Percentiles rank a stretch among this genome's conserved stretches.
Evolutionary conservation across 2,113 vertebrate species (phyloP).

Genomic region (Plecturocebus donacophilus): DNA sequence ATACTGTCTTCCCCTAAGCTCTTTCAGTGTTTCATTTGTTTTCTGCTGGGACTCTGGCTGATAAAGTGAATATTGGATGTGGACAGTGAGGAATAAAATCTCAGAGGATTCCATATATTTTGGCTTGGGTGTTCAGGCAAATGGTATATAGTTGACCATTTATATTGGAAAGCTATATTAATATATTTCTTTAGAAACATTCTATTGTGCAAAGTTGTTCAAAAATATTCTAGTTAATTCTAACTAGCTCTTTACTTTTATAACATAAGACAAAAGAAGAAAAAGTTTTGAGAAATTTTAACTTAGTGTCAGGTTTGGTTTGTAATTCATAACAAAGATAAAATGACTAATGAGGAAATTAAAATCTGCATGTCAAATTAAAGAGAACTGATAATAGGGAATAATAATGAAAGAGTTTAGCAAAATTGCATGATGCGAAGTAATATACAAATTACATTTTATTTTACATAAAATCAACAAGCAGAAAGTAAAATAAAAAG

Average conservation of each 20-base stretch:
- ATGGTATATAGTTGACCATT: neutral
- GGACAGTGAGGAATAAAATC: neutral
- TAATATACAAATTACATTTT: neutral
- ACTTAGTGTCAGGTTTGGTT: neutral
- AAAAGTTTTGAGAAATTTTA: neutral
- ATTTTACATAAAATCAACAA: neutral
- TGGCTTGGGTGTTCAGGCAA: neutral
- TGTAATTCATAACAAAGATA: neutral
- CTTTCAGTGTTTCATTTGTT: neutral
- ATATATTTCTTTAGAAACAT: neutral
- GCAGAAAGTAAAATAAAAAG: neutral
- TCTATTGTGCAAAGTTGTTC: neutral
- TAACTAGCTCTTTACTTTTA: neutral
- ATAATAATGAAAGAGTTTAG: neutral
- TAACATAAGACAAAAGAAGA: neutral
- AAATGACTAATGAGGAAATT: neutral
- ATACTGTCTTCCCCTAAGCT: neutral
- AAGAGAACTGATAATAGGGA: neutral
- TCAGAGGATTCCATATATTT: neutral
- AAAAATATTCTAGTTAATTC: neutral
- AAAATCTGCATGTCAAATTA: neutral
- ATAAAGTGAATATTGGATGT: neutral
- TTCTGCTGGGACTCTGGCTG: neutral
- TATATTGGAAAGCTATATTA: neutral
- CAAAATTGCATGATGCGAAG: neutral